These are phyloP conservation scores for Monochamus saltuarius DNA, from an alignment of 1,140 invertebrate species.

Conservation along the genomic window DNA sequence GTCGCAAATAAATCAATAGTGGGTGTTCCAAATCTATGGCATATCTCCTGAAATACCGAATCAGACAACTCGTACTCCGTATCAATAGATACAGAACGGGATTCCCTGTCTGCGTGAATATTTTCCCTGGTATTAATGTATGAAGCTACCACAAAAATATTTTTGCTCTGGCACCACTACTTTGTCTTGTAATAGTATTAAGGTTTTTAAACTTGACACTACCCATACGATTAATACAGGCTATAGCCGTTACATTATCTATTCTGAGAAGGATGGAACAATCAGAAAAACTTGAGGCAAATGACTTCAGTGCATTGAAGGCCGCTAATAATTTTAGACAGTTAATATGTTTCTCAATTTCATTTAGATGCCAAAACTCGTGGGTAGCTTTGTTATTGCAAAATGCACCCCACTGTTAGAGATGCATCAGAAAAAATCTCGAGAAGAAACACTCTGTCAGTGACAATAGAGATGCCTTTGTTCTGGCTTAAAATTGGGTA, in stretches of 20 bases:
- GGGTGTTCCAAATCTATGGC: conserved; percentile 14
- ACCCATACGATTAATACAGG: no score
- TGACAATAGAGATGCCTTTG: conserved; percentile 10
- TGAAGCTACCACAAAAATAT: conserved; percentile 45
- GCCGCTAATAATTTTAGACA: conserved; percentile 46
- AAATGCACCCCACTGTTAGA: conserved; percentile 43
- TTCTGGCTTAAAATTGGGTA: conserved; percentile 28
- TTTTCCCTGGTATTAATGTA: conserved; percentile 49
- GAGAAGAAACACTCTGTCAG: conserved; percentile 25
- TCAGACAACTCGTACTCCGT: conserved; percentile 13
- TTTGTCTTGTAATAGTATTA: no score
- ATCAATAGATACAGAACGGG: conserved; percentile 14
- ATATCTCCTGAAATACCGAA: conserved; percentile 10
- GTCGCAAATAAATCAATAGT: conserved; percentile 21
- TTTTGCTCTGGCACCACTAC: conserved; percentile 43
- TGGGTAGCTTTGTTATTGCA: conserved; percentile 31
- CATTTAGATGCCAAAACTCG: conserved; percentile 39
- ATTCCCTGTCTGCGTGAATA: conserved; percentile 33
- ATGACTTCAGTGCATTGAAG: no score
- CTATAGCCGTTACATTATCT: no score
- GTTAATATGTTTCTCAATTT: conserved; percentile 44
- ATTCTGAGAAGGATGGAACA: no score
- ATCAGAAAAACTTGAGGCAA: no score
- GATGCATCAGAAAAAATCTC: conserved; percentile 52
- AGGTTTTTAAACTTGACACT: no score